phyloP scores from a whole-genome alignment of 2,797 vertebrate species.

The Liasis olivaceus region DNA sequence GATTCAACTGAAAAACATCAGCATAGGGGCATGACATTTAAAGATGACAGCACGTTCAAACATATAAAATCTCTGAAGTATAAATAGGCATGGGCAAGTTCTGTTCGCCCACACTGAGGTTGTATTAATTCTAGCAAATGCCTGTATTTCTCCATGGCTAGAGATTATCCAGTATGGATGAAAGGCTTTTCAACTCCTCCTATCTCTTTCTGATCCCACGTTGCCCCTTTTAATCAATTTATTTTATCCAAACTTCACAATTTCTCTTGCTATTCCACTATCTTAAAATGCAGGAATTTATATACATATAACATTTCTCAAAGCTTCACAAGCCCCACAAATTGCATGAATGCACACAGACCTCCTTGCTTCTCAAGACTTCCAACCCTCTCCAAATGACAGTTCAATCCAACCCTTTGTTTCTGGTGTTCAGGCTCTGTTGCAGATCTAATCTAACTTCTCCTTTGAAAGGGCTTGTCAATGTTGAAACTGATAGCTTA shows the following conservation, averaged over 20 bases:
- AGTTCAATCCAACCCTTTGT: background rate
- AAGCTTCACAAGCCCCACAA: background rate
- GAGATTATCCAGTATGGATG: background rate
- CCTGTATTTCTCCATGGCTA: background rate
- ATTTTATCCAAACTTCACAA: background rate
- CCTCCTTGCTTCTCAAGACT: background rate
- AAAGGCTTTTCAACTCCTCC: too few relatives aligned
- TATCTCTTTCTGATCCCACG: too few relatives aligned
- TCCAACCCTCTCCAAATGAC: background rate
- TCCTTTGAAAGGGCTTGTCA: background rate
- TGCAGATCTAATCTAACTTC: background rate
- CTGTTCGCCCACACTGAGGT: background rate
- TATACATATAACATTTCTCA: background rate
- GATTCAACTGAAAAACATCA: background rate
- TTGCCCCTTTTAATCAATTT: background rate
- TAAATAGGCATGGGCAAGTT: background rate
- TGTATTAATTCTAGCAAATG: background rate
- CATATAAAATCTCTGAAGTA: background rate
- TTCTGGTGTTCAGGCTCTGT: background rate
- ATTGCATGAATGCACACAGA: background rate
- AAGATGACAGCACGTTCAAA: background rate
- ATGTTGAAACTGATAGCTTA: background rate
- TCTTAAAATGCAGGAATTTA: background rate
- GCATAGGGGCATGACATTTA: background rate
- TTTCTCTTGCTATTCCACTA: background rate